These are phyloP conservation scores for Liodrosophila aerea DNA, from an alignment of 2,888 invertebrate species.

Conservation along the genomic window DNA sequence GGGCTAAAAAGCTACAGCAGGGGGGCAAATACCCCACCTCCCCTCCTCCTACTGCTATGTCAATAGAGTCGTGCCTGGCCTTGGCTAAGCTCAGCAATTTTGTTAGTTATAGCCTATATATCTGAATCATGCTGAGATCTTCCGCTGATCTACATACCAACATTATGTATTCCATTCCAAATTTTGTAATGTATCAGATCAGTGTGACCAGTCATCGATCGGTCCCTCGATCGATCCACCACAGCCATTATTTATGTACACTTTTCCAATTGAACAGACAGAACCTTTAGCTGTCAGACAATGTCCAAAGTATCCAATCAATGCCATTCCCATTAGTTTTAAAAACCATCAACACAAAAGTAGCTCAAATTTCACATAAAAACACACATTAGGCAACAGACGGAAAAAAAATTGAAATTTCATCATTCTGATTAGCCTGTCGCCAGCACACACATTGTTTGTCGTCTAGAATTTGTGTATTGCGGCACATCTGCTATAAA, in stretches of 20 bases:
- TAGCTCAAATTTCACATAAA: slow-evolving; percentile 59
- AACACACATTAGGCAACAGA: slow-evolving; percentile 37
- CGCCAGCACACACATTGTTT: slow-evolving; percentile 36
- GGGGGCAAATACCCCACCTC: slow-evolving; percentile 29
- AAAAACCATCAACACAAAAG: slow-evolving; percentile 52
- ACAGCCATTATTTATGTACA: not conserved
- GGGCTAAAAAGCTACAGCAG: slow-evolving; percentile 41
- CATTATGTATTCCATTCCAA: not conserved
- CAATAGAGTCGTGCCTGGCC: slow-evolving; percentile 24
- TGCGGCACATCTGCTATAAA: slow-evolving; percentile 61
- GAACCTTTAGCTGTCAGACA: too few species aligned
- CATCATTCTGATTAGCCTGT: slow-evolving; percentile 69
- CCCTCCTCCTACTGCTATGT: not conserved
- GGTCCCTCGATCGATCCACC: too few species aligned
- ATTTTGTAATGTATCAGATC: too few species aligned
- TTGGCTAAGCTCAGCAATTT: slow-evolving; percentile 22
- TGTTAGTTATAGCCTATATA: slow-evolving; percentile 6
- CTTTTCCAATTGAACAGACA: too few species aligned
- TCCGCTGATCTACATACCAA: slow-evolving; percentile 23
- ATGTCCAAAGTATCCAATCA: slow-evolving; percentile 45
- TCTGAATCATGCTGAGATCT: slow-evolving; percentile 22
- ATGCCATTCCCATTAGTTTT: slow-evolving; percentile 63
- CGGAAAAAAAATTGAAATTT: slow-evolving; percentile 57
- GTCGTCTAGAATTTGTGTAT: slow-evolving; percentile 44
- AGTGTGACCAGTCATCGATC: too few species aligned